A percentile compares a stretch with the other conserved stretches of the same genome.
These are phyloP conservation scores for Ophion costatus DNA, from an alignment of 2,888 invertebrate species.

Conservation along the genomic window DNA sequence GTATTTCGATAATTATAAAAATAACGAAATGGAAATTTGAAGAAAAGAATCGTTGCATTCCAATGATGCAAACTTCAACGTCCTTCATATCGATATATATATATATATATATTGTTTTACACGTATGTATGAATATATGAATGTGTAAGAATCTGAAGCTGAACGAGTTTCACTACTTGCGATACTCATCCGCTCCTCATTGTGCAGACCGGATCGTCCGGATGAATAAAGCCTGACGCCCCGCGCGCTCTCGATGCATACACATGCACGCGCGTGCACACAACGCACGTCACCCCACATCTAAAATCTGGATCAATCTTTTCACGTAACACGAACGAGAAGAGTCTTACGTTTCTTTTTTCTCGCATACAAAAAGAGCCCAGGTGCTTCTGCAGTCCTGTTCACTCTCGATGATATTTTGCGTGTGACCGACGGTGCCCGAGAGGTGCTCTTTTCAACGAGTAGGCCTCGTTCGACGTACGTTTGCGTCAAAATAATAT, in stretches of 20 bases:
- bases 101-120: not conserved
- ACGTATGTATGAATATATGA: not conserved
- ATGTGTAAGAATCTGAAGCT: not conserved
- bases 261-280: constrained; percentile 10
- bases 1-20: too few species aligned
- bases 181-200: constrained; percentile 41
- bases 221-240: constrained; percentile 45
- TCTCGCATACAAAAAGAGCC: constrained; percentile 28
- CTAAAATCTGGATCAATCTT: constrained; percentile 25
- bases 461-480: not conserved
- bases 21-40: too few species aligned
- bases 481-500: constrained; percentile 24
- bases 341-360: constrained; percentile 10
- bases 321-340: constrained; percentile 47
- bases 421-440: not conserved
- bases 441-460: not conserved
- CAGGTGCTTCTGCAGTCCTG: constrained; percentile 47
- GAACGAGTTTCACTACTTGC: constrained; percentile 50
- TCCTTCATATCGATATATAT: not conserved
- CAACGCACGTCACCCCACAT: constrained; percentile 10
- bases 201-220: constrained; percentile 47
- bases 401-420: constrained; percentile 5
- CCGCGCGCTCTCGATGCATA: constrained; percentile 8
- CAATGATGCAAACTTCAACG: too few species aligned
- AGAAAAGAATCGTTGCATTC: too few species aligned